Base-by-base conservation (phyloP, 2,888 invertebrate genomes). In the Lepidochrysops patricia region DNA sequence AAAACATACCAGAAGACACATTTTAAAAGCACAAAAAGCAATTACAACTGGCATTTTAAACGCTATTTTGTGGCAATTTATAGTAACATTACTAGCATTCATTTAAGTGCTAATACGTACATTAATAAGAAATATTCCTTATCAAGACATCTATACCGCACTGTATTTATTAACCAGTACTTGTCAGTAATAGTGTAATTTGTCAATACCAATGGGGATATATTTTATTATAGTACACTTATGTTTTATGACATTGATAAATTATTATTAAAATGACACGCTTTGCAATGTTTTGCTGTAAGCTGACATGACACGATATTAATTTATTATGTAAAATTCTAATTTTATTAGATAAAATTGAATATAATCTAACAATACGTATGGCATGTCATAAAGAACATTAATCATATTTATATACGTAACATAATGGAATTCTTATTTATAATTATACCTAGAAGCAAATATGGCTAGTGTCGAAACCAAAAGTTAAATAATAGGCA, bases 201-300 rank as follows among this genome's bases (percentile, higher is more conserved):
- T 32, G 27, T 52, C 52, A 32, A 32, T 54, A 54, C 2, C 54
- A 29, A 32, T 19, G 29, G 32, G 19, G 19, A 54, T 54, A 32
- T 54, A 54, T 54, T 54, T 29, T 23, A 43, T 23, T 43, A 43
- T 23, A 29, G 15, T 29, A 29, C 32, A 32, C 29, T 52, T 4
- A 15, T 4, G 19, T 29, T 54, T 29, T 27, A 32, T 29, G 54
- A 54, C 54, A 4, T 54, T 32, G 54, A 54, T 32, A 32, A 19
- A 54, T 29, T 54, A 54, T 29, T 32, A 54, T n/a, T n/a, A 54
- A 54, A 79, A 23, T 43, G 19, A 43, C 19, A 23, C 9, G n/a
- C 9, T 19, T 13, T 23, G 43, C 43, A 19, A 43, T 43, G 43
- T 43, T 19, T 43, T 43, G 7, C 43, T 19, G 12, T 19, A 19